Conservation (phyloP, 2,113 vertebrate species). For the Cinclus cinclus region DNA sequence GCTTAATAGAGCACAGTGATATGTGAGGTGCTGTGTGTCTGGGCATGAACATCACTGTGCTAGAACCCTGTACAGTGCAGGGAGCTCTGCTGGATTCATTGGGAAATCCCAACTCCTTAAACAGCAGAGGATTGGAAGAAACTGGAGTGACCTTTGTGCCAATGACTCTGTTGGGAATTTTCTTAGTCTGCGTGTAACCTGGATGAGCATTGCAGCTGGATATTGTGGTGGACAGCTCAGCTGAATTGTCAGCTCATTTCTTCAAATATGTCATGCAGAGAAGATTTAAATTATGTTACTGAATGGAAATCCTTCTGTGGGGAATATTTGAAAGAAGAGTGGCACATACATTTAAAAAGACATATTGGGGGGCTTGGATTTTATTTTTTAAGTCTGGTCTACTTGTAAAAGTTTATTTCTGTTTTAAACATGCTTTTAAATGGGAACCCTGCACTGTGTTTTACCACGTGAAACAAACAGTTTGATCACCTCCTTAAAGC, state of each 20-base stretch:
- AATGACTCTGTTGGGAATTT: background rate
- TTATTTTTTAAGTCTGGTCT: background rate
- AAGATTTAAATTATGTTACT: background rate
- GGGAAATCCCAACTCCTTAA: background rate
- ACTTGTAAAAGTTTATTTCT: background rate
- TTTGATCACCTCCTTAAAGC: background rate
- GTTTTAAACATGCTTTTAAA: background rate
- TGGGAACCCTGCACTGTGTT: background rate
- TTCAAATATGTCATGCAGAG: background rate
- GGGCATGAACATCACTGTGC: accelerated
- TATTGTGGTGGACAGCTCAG: accelerated
- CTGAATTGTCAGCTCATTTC: background rate
- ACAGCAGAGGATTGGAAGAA: background rate
- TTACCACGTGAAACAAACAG: background rate
- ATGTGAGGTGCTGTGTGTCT: background rate
- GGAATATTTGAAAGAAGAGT: background rate
- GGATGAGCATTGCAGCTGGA: background rate
- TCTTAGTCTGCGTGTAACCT: background rate
- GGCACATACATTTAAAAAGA: background rate
- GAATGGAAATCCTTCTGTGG: background rate
- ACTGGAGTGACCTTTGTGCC: background rate
- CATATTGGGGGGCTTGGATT: background rate
- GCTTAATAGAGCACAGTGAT: accelerated
- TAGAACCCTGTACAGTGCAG: accelerated
- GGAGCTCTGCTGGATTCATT: background rate